phyloP scores from a whole-genome alignment of 2,797 vertebrate genomes.

The Scolopax bukidnonensis region DNA sequence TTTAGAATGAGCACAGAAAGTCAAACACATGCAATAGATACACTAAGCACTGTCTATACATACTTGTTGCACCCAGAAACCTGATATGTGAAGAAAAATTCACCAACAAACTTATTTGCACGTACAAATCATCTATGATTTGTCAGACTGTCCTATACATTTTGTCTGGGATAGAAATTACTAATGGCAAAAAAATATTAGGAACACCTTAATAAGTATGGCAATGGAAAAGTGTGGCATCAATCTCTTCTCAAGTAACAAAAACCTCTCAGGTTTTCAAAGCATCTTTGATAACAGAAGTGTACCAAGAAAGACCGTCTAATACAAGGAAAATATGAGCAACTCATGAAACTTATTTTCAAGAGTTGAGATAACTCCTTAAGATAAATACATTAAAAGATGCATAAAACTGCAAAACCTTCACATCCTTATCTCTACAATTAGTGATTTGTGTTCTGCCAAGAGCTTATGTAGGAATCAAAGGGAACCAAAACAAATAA shows the following conservation, averaged over 20 bases:
- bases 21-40: background rate
- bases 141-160: background rate
- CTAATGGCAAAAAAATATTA: background rate
- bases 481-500: background rate
- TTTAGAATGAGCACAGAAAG: background rate
- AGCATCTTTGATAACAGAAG: background rate
- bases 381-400: background rate
- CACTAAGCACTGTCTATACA: background rate
- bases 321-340: background rate
- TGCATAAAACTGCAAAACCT: background rate
- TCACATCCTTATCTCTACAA: background rate
- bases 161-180: background rate
- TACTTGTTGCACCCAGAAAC: background rate
- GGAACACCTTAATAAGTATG: background rate
- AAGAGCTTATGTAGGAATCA: background rate
- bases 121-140: background rate
- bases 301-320: background rate
- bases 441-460: background rate
- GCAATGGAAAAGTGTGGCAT: background rate
- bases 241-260: background rate
- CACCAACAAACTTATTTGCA: background rate
- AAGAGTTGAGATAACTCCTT: background rate
- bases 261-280: background rate
- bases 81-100: background rate
- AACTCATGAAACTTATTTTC: background rate